Percentiles rank a stretch among this genome's conserved stretches.
phyloP scores from a whole-genome alignment of 2,888 invertebrate genomes.

The Melanostoma mellinum region DNA sequence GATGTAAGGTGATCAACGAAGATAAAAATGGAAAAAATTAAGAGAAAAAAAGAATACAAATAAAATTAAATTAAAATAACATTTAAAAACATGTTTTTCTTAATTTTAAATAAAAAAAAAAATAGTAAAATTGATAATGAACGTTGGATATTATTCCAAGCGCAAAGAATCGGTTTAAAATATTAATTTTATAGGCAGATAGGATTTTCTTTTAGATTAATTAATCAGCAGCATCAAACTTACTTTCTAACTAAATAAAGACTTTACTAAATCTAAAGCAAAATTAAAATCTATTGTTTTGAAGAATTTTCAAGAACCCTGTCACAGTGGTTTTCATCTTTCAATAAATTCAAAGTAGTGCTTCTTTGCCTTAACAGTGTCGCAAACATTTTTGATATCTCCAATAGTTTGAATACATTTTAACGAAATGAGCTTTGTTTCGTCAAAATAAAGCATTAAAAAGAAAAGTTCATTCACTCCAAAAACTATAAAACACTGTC shows the following conservation, averaged over 20 bases:
- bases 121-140: neutral
- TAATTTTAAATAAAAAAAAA: constrained; percentile 16
- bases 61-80: constrained; percentile 62
- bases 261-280: constrained; percentile 2
- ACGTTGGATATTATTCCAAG: constrained; percentile 14
- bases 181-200: neutral
- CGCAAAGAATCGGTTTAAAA: constrained; percentile 12
- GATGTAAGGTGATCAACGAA: constrained; percentile 74
- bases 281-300: neutral
- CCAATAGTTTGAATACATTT: too few species aligned
- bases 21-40: constrained; percentile 62
- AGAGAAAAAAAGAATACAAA: constrained; percentile 49
- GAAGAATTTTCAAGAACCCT: too few species aligned
- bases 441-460: too few species aligned
- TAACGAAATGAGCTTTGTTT: too few species aligned
- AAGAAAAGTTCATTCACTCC: too few species aligned
- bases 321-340: too few species aligned
- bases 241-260: neutral
- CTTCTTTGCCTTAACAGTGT: too few species aligned
- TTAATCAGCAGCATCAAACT: neutral
- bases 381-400: too few species aligned
- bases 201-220: neutral
- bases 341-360: too few species aligned
- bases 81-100: neutral
- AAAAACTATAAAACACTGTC: too few species aligned